These are phyloP conservation scores for Platysternon megacephalum DNA, from an alignment of 2,113 vertebrate genomes.

Conservation along the genomic window DNA sequence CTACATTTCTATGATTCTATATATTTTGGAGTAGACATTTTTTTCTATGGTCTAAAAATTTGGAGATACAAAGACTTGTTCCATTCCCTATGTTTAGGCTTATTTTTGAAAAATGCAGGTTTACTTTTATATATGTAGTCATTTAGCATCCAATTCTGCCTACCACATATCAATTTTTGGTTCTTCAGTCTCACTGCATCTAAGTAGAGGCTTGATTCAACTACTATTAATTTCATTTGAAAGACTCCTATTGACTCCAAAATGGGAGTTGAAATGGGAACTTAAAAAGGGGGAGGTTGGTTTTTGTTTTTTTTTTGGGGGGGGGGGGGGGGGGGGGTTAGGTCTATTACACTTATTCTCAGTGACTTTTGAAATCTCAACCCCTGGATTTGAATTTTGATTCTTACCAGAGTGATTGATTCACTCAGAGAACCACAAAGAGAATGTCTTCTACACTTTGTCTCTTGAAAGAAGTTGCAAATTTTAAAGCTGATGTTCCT, in stretches of 20 bases:
- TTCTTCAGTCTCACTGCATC: background rate
- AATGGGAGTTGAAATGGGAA: background rate
- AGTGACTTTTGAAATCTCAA: background rate
- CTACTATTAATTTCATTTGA: background rate
- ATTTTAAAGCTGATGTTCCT: background rate
- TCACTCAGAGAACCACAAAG: no score
- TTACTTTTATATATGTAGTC: background rate
- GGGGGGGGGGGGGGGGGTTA: background rate
- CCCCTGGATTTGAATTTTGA: background rate
- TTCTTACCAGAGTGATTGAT: background rate
- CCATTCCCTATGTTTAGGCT: background rate
- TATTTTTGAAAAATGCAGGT: background rate
- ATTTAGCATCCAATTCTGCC: conserved; percentile 11
- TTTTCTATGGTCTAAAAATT: background rate
- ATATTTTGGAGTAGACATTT: background rate
- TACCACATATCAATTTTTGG: background rate
- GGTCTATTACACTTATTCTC: background rate
- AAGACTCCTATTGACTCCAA: background rate
- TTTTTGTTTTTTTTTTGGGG: fast-evolving
- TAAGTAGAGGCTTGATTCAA: background rate
- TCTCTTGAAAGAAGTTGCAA: background rate
- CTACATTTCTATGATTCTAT: background rate
- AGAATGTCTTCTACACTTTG: background rate
- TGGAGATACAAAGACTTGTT: background rate
- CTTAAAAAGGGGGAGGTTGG: background rate